Evolutionary conservation across 1,140 invertebrate genomes (phyloP), one percentile per base, ranked within the genome.

Genomic region (Drosophila littoralis): DNA sequence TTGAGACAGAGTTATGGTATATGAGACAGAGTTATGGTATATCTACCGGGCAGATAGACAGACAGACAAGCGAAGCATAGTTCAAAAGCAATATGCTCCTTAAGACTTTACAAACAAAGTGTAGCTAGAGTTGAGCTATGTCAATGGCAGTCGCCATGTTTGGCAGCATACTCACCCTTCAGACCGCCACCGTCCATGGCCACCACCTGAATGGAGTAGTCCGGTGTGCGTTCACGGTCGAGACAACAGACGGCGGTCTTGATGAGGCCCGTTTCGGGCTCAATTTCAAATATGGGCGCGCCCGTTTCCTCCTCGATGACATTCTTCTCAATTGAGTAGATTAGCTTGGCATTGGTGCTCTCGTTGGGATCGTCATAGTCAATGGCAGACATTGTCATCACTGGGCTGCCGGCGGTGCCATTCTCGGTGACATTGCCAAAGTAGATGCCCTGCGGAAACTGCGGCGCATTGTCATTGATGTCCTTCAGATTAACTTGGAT

Each of bases 381-480:
- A 32, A 94, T 93, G 33, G 95, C 95, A 42, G 94, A 94, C 93
- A 95, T 95, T 43, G 94, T 95, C 95, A 96, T 96, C 38, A 95
- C 95, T 12, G 95, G 92, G 79, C 94, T 94, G 65, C 93, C 94
- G 65, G 94, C 93, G 12, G 94, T 95, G 35, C 94, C 94, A 82
- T 95, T 95, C 84, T 95, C 94, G 9, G 94, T 95, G 22, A 95
- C 94, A 78, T 95, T 95, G 60, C 94, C 94, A 67, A 93, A 93
- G 80, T 95, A 95, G 61, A 95, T 92, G 50, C 93, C 94, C 76
- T 93, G 93, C 54, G 94, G 94, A 92, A 97, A 97, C 61, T 95
- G 93, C n/a, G 96, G 96, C 8, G 94, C 93, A 92, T 97, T 96
- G 92, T 97, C 96, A 90, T 97, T 97, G 77, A 96, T 95, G 85